Evolutionary conservation across 2,113 vertebrate species (phyloP).

Genomic region (Hippopotamus amphibius): DNA sequence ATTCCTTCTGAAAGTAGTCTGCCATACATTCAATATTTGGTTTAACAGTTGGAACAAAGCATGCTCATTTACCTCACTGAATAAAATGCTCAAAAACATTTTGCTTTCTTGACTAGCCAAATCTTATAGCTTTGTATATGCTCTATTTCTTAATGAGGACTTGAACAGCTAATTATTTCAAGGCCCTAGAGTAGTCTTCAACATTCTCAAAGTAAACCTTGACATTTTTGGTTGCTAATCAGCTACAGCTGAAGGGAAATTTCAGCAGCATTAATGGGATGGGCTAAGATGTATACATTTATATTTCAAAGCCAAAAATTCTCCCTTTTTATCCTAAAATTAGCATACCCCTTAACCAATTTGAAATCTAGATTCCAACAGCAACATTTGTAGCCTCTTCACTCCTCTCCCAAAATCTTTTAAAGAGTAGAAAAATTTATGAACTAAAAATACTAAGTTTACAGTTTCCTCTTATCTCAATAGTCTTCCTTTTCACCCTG

Average conservation of each 20-base stretch:
- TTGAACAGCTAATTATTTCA: conserved; percentile 65
- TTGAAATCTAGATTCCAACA: neutral
- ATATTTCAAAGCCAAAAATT: neutral
- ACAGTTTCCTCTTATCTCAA: neutral
- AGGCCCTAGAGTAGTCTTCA: conserved; percentile 30
- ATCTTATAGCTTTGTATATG: conserved; percentile 37
- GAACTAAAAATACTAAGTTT: neutral
- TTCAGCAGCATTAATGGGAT: conserved; percentile 13
- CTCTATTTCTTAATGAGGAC: conserved; percentile 52
- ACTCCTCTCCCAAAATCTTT: neutral
- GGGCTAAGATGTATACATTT: conserved; percentile 10
- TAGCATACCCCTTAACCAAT: conserved; percentile 12
- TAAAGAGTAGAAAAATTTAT: neutral
- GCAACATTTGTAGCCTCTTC: neutral
- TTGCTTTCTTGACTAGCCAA: conserved; percentile 60
- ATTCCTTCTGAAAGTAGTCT: conserved; percentile 28
- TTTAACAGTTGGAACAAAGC: conserved; percentile 30
- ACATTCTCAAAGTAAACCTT: conserved; percentile 63
- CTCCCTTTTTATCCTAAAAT: conserved; percentile 43
- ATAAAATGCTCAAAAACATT: conserved; percentile 62
- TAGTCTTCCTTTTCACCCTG: neutral
- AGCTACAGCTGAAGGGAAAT: conserved; percentile 57
- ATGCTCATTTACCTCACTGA: conserved; percentile 38
- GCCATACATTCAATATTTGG: neutral
- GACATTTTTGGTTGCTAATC: conserved; percentile 68